Base-by-base conservation (phyloP, 2,888 invertebrate genomes). In the Latrodectus hesperus region DNA sequence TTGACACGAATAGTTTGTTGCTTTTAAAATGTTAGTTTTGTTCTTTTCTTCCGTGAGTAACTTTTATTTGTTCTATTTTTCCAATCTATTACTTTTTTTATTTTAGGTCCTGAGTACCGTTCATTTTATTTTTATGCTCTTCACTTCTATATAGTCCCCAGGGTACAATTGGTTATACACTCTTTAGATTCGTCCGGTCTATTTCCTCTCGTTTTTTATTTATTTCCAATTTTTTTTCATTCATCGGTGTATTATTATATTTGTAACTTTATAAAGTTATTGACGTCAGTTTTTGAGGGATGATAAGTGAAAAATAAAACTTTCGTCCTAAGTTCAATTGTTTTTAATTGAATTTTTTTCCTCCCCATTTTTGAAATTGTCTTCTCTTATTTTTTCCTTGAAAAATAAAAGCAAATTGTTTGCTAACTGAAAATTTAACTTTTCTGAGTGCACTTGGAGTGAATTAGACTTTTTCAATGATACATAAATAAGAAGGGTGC, bases 1-100 rank as follows among this genome's bases (percentile, higher is more conserved):
- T 87, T 77, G 86, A 87, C 86, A 87, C 86, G 81, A 86, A 81
- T 87, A 87, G 86, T 87, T 87, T 87, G 86, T 87, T 87, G 86
- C 86, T 87, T 87, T 87, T 87, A 87, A 87, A 87, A 87, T 81
- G 86, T 87, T 87, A 87, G 81, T 87, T 87, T 81, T 87, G 76
- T 87, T 87, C 65, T 74, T 74, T 75, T 71, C 51, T 49, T 77
- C 76, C 76, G 72, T 71, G 67, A 87, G 81, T 81, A 80, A 87
- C 86, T 87, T 81, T 87, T 81, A 87, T 87, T 87, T 81, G 76
- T 87, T 75, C 86, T 87, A 73, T 87, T 87, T 78, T 73, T 81
- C 81, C 86, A 81, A 87, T 87, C 86, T 81, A 87, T 87, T 87
- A 81, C 81, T 87, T 81, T 86, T 71, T 80, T 73, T 87, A 76